Conservation (phyloP, 2,113 vertebrate genomes). For the Dinomys branickii region DNA sequence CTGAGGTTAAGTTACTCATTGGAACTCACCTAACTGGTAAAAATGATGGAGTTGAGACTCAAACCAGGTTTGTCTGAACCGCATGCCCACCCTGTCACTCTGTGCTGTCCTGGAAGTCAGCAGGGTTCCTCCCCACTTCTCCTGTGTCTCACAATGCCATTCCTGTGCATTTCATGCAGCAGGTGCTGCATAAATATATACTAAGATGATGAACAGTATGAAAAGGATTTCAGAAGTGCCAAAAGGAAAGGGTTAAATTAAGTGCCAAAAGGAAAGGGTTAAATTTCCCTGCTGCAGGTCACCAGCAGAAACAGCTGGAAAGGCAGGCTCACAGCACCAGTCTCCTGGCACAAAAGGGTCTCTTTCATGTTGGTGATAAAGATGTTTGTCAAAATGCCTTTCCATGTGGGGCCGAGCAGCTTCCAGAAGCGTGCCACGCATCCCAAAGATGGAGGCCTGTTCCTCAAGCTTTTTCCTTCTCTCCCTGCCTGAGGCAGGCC, state of each 20-base stretch:
- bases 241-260: too few species aligned
- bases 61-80: neutral
- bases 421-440: neutral
- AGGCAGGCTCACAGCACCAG: neutral
- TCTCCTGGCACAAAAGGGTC: neutral
- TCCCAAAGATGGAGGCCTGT: neutral
- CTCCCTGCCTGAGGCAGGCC: neutral
- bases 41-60: neutral
- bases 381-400: constrained; percentile 47
- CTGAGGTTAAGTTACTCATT: neutral
- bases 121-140: neutral
- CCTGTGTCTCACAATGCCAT: neutral
- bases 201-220: too few species aligned
- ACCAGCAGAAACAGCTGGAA: neutral
- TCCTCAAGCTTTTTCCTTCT: neutral
- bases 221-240: neutral
- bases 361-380: constrained; percentile 36
- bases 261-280: neutral
- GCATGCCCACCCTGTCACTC: neutral
- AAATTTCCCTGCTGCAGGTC: neutral
- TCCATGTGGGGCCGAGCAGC: neutral
- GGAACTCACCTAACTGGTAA: neutral
- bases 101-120: neutral
- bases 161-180: neutral
- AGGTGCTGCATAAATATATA: neutral